Conservation (phyloP, 53 echinoderm and acorn worm species). For the Arbacia lixula region DNA sequence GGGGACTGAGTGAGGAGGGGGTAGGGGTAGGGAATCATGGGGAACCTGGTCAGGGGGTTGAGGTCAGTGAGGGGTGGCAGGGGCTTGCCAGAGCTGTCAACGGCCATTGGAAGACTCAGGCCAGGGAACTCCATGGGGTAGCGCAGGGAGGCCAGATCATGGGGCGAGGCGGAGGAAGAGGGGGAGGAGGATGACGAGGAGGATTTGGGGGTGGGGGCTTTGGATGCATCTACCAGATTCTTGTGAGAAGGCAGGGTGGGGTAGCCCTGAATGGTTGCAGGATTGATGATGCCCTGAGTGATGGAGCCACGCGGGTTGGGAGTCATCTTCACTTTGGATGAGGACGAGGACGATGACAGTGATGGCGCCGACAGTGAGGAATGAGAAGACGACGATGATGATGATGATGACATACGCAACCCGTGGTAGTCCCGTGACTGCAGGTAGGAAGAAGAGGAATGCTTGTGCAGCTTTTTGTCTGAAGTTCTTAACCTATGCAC, state of each 20-base stretch:
- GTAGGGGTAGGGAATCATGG: slow-evolving; percentile 53
- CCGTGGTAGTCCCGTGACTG: background rate
- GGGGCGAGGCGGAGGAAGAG: slow-evolving; percentile 31
- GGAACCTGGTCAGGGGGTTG: slow-evolving; percentile 51
- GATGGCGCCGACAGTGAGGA: background rate
- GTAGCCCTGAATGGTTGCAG: slow-evolving; percentile 21
- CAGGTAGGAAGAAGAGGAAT: background rate
- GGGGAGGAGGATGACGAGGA: slow-evolving; percentile 48
- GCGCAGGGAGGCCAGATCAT: slow-evolving; percentile 68
- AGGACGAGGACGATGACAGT: background rate
- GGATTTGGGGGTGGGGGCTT: slow-evolving; percentile 47
- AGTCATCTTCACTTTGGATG: slow-evolving; percentile 83
- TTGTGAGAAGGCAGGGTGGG: slow-evolving; percentile 30
- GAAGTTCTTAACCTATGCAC: slow-evolving; percentile 55
- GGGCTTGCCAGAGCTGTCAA: slow-evolving; percentile 40
- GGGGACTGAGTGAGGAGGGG: slow-evolving; percentile 61
- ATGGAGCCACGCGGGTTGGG: slow-evolving; percentile 93
- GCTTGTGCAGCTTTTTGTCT: slow-evolving; percentile 30
- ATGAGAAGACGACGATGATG: background rate
- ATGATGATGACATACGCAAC: background rate
- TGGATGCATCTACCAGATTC: slow-evolving; percentile 43
- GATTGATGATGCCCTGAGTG: slow-evolving; percentile 95
- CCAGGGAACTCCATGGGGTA: slow-evolving; percentile 15
- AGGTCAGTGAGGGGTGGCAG: slow-evolving; percentile 64
- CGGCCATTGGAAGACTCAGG: slow-evolving; percentile 17